Base-by-base conservation (phyloP, 2,888 invertebrate genomes). In the Taenaris catops region DNA sequence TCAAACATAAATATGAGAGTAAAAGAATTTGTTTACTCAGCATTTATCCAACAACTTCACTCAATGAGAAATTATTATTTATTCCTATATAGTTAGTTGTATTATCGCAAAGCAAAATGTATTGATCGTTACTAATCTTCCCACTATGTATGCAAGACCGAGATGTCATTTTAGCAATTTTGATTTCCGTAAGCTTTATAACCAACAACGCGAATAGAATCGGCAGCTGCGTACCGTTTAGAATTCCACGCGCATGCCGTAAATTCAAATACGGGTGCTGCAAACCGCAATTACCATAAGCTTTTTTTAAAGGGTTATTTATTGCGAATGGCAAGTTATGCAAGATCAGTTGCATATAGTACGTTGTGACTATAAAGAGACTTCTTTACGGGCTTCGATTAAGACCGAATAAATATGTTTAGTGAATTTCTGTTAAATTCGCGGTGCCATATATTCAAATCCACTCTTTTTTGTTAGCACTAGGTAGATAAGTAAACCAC, bases 231-330 rank as follows among this genome's bases (percentile, higher is more conserved):
- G 49, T 44, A 36, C 45, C 53, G 51, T 69, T 78, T 64, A 61
- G 52, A 57, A 81, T 81, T 70, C 80, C 45, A 46, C 42, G 58
- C 66, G 46, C 56, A 51, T 44, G 58, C 66, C 67, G 66, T 74
- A 71, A 74, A 76, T 70, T 67, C 66, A 67, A 75, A 75, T 73
- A 74, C 60, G 72, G 73, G 50, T 28, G 56, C 65, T 62, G 68
- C 76, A 71, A 69, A 79, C 76, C 78, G 72, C 78, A 76, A 81
- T 80, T 75, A 81, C 67, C 68, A 72, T 76, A 57, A 46, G 51
- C 63, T 58, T 44, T 50, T 53, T 49, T 55, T 53, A n/a, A 48
- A 41, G 52, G 46, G 42, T 65, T 67, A 65, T 66, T 48, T 53
- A 53, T 51, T 38, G 50, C 41, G 49, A 52, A 50, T 39, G 33